Evolutionary conservation across 2,888 invertebrate species (phyloP), one percentile per base, ranked within the genome.

Genomic region (Cosmorhoe ocellata): DNA sequence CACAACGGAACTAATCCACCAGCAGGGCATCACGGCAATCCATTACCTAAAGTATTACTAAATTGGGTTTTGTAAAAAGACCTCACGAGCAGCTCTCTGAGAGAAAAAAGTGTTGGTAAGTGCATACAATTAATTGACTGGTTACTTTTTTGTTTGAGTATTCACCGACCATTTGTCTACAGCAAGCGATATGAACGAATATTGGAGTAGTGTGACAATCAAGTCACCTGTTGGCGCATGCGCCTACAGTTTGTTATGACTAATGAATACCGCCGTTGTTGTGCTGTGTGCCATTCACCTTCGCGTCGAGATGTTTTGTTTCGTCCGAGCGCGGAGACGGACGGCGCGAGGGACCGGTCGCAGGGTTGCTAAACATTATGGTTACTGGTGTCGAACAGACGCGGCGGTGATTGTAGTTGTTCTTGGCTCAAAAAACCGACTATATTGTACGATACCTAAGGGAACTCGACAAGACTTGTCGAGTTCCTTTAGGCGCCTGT

Each of bases 181-280:
- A 37, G 24, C 26, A n/a, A 13, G 11, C 36, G 31, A n/a, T 8
- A 31, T 31, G n/a, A n/a, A 18, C 36, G 26, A 41, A 28, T 28
- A 39, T 39, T 22, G 27, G 33, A 3, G 42, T 10, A 7, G 42
- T 34, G 31, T 41, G 43, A 52, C 47, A 47, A 47, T 47, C 52
- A 26, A 26, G 32, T 53, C 52, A 53, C 52, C 52, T 53, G 52
- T 53, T 44, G 52, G 44, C 49, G 48, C 30, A 33, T 38, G 44
- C 49, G 48, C 30, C 33, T 38, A 24, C 36, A 40, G 44, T 36
- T 31, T 45, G 42, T 40, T 44, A 44, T 53, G 48, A 53, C 22
- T 53, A 48, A 48, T 53, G 22, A 24, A 30, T 32, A 49, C 28
- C 39, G 34, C 37, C 18, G 41, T 11, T 12, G 37, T 41, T 36